Conservation (phyloP, 2,113 vertebrate genomes). For the Cyprinus carpio region DNA sequence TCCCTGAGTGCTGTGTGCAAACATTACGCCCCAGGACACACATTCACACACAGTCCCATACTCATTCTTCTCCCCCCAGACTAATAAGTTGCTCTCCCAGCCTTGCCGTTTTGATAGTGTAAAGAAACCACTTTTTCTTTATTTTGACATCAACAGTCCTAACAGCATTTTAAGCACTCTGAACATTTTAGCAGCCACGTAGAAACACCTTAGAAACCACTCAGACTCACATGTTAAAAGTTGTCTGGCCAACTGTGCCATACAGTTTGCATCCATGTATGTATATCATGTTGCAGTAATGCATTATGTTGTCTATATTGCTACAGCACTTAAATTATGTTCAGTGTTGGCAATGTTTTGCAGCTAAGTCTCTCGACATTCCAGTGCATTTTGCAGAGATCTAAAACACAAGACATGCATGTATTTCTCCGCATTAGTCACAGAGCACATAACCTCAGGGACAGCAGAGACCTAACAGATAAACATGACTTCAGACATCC, state of each 20-base stretch:
- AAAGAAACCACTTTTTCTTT: neutral
- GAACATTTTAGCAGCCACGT: neutral
- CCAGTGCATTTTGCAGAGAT: neutral
- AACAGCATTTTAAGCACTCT: neutral
- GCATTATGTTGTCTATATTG: neutral
- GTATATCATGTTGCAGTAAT: neutral
- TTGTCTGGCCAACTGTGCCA: neutral
- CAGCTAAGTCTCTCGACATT: neutral
- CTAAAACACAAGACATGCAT: constrained; percentile 21
- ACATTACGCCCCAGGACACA: constrained; percentile 11
- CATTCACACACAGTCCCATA: neutral
- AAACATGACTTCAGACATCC: neutral
- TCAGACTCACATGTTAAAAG: neutral
- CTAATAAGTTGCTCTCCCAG: neutral
- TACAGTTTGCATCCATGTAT: neutral
- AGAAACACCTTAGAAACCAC: neutral
- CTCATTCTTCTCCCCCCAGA: neutral
- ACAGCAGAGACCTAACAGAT: constrained; percentile 1
- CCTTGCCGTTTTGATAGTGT: neutral
- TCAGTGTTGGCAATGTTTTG: neutral
- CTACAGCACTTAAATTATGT: neutral
- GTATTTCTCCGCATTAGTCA: neutral
- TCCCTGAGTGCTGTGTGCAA: constrained; percentile 12
- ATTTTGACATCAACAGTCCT: neutral
- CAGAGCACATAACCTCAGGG: neutral